Evolutionary conservation across 2,888 invertebrate species (phyloP).

Genomic region (Boloria selene): DNA sequence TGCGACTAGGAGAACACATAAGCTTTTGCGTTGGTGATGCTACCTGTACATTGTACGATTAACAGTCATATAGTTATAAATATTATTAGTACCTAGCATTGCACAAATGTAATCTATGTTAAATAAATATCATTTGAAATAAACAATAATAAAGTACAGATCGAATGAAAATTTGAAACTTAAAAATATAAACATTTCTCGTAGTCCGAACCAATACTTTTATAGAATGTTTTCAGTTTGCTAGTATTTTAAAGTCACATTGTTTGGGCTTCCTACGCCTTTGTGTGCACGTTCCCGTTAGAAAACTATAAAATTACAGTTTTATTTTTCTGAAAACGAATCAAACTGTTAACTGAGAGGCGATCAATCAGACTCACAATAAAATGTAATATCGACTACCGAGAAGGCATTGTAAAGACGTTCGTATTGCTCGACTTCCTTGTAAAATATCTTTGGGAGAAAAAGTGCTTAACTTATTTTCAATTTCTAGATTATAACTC

Average conservation of each 20-base stretch:
- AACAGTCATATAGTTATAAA: too few relatives aligned
- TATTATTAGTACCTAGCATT: too few relatives aligned
- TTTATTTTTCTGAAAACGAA: conserved; percentile 28
- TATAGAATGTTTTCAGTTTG: not conserved
- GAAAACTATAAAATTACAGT: conserved; percentile 33
- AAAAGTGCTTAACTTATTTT: too few relatives aligned
- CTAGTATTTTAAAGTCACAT: conserved; percentile 8
- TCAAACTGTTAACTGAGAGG: conserved; percentile 31
- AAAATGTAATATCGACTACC: conserved; percentile 26
- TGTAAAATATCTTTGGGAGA: too few relatives aligned
- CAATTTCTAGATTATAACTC: too few relatives aligned
- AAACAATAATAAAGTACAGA: too few relatives aligned
- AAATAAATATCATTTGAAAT: too few relatives aligned
- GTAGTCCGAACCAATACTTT: not conserved
- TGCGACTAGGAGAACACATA: too few relatives aligned
- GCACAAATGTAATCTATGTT: too few relatives aligned
- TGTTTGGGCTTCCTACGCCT: not conserved
- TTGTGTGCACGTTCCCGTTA: conserved; percentile 22
- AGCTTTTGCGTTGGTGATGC: too few relatives aligned
- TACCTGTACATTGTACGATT: too few relatives aligned
- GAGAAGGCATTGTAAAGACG: conserved; percentile 31
- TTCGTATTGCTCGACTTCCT: conserved; percentile 1
- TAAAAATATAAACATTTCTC: not conserved
- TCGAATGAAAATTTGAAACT: not conserved
- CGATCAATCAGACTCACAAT: conserved; percentile 32